phyloP scores from a whole-genome alignment of 2,113 vertebrate species.

The Cyphomyrus plagiostoma region DNA sequence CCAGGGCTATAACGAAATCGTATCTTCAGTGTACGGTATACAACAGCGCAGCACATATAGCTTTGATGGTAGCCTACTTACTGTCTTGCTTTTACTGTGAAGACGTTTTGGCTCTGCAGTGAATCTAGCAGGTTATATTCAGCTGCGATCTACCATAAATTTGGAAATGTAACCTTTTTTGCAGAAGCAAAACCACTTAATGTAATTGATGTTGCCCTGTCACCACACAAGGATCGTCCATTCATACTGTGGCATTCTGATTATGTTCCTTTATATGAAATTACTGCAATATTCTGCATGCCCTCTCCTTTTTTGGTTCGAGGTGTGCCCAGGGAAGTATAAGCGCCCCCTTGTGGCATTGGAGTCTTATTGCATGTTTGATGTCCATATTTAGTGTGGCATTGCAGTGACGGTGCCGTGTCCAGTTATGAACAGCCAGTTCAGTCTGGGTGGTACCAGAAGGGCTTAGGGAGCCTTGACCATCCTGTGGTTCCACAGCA shows the following conservation, averaged over 20 bases:
- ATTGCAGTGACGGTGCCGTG: background rate
- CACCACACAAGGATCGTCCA: background rate
- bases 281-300: background rate
- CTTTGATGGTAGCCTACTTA: background rate
- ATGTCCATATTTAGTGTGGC: background rate
- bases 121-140: background rate
- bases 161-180: background rate
- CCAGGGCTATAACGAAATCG: background rate
- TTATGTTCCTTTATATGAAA: background rate
- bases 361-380: background rate
- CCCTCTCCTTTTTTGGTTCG: background rate
- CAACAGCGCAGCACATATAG: background rate
- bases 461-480: background rate
- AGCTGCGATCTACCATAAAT: background rate
- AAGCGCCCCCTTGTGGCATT: background rate
- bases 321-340: background rate
- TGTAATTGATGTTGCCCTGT: background rate
- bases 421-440: background rate
- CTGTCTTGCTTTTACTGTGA: background rate
- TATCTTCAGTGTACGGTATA: background rate
- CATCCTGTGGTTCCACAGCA: constrained; percentile 61
- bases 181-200: background rate
- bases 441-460: background rate
- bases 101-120: background rate
- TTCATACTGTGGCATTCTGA: background rate